These are phyloP conservation scores for Neosalanx taihuensis DNA, from an alignment of 2,797 vertebrate genomes.

Conservation along the genomic window DNA sequence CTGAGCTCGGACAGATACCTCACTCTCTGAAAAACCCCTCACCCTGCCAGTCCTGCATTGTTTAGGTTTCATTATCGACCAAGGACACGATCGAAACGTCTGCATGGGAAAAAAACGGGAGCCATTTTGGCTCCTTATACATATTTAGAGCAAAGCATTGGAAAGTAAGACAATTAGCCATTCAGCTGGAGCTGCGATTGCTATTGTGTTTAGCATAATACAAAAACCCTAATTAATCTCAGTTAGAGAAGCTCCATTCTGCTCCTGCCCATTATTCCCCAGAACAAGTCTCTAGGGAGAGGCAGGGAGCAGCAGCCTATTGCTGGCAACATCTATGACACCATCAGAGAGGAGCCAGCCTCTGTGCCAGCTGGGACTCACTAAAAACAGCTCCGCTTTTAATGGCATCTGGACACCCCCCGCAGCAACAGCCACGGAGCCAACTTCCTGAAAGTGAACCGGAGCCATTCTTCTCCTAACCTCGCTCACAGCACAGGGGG, in stretches of 20 bases:
- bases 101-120: slow-evolving; percentile 36
- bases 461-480: neutral
- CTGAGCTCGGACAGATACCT: slow-evolving; percentile 32
- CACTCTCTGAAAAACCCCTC: slow-evolving; percentile 32
- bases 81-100: slow-evolving; percentile 53
- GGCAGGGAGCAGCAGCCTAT: slow-evolving; percentile 51
- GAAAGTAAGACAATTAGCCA: slow-evolving; percentile 60
- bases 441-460: slow-evolving; percentile 24
- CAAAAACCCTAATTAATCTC: slow-evolving; percentile 73
- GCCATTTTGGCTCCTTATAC: slow-evolving; percentile 44
- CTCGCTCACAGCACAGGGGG: neutral
- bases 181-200: slow-evolving; percentile 59
- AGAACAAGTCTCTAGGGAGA: slow-evolving; percentile 61
- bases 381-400: slow-evolving; percentile 48
- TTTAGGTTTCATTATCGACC: slow-evolving; percentile 48
- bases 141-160: slow-evolving; percentile 61
- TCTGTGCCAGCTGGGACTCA: slow-evolving; percentile 59
- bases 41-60: slow-evolving; percentile 44
- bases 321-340: slow-evolving; percentile 60
- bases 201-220: slow-evolving; percentile 67
- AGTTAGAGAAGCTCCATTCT: slow-evolving; percentile 63
- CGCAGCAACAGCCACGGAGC: slow-evolving; percentile 3
- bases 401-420: slow-evolving; percentile 53
- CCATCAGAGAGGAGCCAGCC: slow-evolving; percentile 45
- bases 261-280: slow-evolving; percentile 59